These are phyloP conservation scores for Mastacembelus armatus DNA, from an alignment of 2,797 vertebrate species.

Conservation along the genomic window DNA sequence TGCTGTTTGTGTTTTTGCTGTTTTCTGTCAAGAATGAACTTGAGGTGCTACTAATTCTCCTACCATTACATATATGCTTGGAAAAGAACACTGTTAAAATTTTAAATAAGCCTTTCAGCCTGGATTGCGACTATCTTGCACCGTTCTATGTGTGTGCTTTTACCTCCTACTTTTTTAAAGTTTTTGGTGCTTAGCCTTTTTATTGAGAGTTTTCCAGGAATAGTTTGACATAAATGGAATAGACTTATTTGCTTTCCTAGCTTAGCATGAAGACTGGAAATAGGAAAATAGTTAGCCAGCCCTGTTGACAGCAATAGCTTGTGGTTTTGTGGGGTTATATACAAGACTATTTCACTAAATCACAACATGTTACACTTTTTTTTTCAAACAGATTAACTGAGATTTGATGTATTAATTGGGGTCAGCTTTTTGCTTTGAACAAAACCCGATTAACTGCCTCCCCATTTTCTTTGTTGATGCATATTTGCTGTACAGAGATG, in stretches of 20 bases:
- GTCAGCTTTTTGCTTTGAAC: neutral
- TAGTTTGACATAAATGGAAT: neutral
- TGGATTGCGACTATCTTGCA: slow-evolving; percentile 2
- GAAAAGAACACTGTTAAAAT: neutral
- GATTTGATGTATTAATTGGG: neutral
- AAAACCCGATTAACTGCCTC: neutral
- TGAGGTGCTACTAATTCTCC: slow-evolving; percentile 36
- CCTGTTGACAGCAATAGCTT: too few species aligned
- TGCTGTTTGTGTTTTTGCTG: too few species aligned
- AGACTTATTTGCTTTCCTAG: neutral
- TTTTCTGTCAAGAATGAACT: slow-evolving; percentile 12
- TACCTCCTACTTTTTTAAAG: slow-evolving; percentile 23
- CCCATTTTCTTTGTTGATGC: neutral
- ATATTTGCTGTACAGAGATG: neutral
- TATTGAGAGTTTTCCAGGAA: neutral
- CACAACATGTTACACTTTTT: too few species aligned
- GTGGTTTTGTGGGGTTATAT: too few species aligned
- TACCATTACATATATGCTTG: neutral
- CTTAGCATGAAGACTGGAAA: too few species aligned
- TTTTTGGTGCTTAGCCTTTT: slow-evolving; percentile 12
- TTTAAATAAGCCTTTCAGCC: slow-evolving; percentile 18
- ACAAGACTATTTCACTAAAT: neutral
- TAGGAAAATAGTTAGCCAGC: too few species aligned
- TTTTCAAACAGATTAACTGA: too few species aligned
- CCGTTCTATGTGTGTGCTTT: slow-evolving; percentile 27